Conservation (phyloP, 2,113 vertebrate species). For the Cebus imitator region DNA sequence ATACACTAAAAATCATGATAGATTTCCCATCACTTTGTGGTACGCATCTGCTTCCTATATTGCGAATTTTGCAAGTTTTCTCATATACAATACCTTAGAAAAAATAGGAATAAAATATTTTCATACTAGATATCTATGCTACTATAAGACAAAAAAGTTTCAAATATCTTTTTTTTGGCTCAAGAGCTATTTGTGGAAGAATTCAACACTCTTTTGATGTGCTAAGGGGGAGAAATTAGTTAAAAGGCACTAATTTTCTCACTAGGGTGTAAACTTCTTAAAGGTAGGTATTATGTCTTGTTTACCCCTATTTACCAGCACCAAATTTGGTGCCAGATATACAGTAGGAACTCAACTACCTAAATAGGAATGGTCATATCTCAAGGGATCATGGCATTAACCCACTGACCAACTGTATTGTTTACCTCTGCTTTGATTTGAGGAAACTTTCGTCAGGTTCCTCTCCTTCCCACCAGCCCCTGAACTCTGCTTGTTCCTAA, state of each 20-base stretch:
- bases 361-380: neutral
- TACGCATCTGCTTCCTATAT: neutral
- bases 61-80: neutral
- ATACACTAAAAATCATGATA: neutral
- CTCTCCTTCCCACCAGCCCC: neutral
- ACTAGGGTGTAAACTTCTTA: neutral
- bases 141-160: neutral
- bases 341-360: neutral
- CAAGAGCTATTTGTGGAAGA: neutral
- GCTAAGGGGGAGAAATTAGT: neutral
- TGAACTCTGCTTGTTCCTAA: neutral
- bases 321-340: neutral
- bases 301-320: neutral
- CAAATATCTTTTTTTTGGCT: neutral
- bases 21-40: neutral
- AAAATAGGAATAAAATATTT: neutral
- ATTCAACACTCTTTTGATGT: neutral
- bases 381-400: neutral
- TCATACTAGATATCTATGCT: neutral
- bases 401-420: neutral
- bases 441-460: neutral
- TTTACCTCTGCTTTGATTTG: neutral
- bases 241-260: neutral
- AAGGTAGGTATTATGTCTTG: neutral
- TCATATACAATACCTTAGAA: neutral